Evolutionary conservation across 2,888 invertebrate species (phyloP), one percentile per base, ranked within the genome.

Genomic region (Ophion ellenae): DNA sequence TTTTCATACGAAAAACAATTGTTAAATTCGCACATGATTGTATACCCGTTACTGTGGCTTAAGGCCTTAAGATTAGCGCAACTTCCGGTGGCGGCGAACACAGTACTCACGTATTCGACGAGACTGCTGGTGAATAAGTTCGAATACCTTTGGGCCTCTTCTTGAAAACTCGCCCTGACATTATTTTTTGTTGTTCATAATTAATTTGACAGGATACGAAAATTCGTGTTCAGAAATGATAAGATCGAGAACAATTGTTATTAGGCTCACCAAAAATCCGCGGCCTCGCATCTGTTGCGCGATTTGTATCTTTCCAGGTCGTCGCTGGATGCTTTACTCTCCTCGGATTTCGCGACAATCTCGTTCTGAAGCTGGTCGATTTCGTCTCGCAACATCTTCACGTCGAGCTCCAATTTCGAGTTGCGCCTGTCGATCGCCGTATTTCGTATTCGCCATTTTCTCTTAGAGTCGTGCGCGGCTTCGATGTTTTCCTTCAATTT

Each of bases 81-180:
- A 70, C 28, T 28, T 5, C 17, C 28, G 28, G 6, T 47, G 20
- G 17, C 24, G 10, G 28, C 17, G 28, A 28, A 53, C 36, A 47
- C 36, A 47, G n/a, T 53, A 78, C 86, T 83, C 59, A 86, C 86
- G 59, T 86, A 86, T 86, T 86, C 83, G 5, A 83, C 69, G 17
- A 80, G 86, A 57, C 80, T 83, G 36, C 74, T 83, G 45, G 74
- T 67, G 57, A 83, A 77, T 28, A 81, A 40, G 32, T 73, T 67
- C 9, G 83, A 81, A 73, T 83, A 86, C 10, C 77, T 81, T 77
- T 83, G 61, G 17, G 74, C 59, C 24, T 83, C 83, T 57, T 83
- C 71, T 77, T 86, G 80, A 59, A 86, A 86, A 74, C 74, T 14
- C 17, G 67, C 53, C 84, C 84, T 84, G 11, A 67, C 63, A 73